A percentile compares a stretch with the other conserved stretches of the same genome.
Conservation (phyloP, 2,113 vertebrate genomes). For the Gymnocephalus cernua region DNA sequence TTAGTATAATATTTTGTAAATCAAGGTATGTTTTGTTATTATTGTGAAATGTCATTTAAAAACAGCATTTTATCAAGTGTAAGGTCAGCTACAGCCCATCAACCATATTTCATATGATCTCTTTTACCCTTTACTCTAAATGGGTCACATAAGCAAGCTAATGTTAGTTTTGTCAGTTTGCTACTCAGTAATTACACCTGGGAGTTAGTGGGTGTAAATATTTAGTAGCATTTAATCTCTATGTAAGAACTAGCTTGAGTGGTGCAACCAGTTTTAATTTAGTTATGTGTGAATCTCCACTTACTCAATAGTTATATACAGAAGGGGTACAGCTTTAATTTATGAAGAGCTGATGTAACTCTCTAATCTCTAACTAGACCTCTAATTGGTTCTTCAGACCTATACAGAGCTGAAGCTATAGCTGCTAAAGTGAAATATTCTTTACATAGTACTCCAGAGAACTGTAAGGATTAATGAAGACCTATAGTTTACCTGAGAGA, state of each 20-base stretch:
- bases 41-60: neutral
- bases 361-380: neutral
- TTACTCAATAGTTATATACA: neutral
- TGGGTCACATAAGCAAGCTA: neutral
- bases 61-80: neutral
- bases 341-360: neutral
- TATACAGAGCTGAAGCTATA: neutral
- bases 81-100: neutral
- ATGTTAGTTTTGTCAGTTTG: neutral
- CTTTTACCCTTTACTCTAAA: neutral
- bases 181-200: neutral
- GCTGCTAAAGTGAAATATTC: slow-evolving; percentile 17
- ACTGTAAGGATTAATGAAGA: slow-evolving; percentile 58
- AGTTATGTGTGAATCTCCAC: neutral
- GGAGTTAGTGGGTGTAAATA: neutral
- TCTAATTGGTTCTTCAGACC: neutral
- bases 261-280: neutral
- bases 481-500: slow-evolving; percentile 30
- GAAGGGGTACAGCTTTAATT: neutral
- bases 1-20: neutral
- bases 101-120: neutral
- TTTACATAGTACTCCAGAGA: slow-evolving; percentile 24
- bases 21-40: neutral
- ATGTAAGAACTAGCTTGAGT: neutral
- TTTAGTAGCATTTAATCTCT: neutral